Evolutionary conservation across 2,888 invertebrate genomes (phyloP).

Genomic region (Nephrotoma flavescens): DNA sequence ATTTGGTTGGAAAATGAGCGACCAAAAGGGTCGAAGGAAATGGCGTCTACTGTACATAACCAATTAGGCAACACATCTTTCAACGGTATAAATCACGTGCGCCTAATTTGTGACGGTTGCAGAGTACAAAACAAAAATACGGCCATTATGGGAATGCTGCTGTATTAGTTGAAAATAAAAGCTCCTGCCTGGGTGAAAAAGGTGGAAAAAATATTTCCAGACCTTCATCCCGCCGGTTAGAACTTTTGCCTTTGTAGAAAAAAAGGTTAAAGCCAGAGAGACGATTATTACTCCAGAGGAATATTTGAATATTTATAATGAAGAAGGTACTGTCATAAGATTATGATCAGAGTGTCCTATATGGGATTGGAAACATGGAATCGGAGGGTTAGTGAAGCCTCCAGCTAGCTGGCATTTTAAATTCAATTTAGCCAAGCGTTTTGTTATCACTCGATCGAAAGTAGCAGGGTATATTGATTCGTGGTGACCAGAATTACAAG

Average conservation of each 20-base stretch:
- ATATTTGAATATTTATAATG: neutral
- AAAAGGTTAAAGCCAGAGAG: neutral
- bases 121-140: conserved; percentile 6
- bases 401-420: neutral
- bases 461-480: neutral
- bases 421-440: neutral
- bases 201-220: neutral
- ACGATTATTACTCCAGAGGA: neutral
- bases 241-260: neutral
- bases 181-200: neutral
- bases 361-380: neutral
- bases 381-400: neutral
- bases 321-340: neutral
- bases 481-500: neutral
- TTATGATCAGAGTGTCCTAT: neutral
- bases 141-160: neutral
- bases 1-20: conserved; percentile 19
- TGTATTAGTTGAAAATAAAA: neutral
- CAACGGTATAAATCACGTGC: neutral
- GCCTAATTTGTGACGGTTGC: conserved; percentile 13
- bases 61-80: conserved; percentile 17
- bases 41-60: conserved; percentile 19
- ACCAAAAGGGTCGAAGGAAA: conserved; percentile 20
- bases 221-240: neutral
- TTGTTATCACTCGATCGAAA: neutral